Conservation (phyloP, 2,797 vertebrate genomes). For the Myripristis murdjan region DNA sequence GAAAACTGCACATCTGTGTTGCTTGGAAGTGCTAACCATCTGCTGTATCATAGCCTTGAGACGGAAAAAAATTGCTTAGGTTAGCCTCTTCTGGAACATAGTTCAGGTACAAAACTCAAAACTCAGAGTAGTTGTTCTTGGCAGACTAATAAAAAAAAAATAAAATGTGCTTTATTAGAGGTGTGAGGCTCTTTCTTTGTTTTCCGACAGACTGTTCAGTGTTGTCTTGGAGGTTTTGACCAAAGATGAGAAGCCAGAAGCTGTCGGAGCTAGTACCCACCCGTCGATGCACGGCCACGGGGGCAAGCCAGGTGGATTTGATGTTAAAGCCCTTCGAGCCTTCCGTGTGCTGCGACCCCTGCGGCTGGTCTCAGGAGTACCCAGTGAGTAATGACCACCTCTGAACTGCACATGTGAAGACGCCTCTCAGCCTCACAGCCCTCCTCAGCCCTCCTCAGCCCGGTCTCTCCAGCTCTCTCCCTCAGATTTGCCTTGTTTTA, state of each 20-base stretch:
- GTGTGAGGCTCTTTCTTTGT: conserved; percentile 14
- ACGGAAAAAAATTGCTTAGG: not conserved
- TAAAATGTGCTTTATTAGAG: not conserved
- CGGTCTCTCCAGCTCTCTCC: not conserved
- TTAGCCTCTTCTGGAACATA: not conserved
- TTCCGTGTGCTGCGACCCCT: conserved; percentile 98
- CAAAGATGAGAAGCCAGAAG: conserved; percentile 92
- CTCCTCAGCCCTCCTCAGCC: not conserved
- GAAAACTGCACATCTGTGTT: not conserved
- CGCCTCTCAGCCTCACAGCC: too few species aligned
- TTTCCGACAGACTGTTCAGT: conserved; percentile 90
- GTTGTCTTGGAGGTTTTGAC: conserved; percentile 99
- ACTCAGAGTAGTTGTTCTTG: not conserved
- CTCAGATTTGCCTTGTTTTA: not conserved
- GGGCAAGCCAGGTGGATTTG: conserved; percentile 97
- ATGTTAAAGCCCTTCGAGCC: conserved; percentile 99
- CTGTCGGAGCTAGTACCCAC: conserved; percentile 66
- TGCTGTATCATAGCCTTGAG: not conserved
- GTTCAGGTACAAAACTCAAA: not conserved
- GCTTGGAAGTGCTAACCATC: not conserved
- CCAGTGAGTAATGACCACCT: conserved; percentile 90
- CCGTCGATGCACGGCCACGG: conserved; percentile 88
- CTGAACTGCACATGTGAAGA: not conserved
- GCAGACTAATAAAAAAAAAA: not conserved
- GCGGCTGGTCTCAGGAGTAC: conserved; percentile 98